phyloP scores from a whole-genome alignment of 2,113 vertebrate species.

The Danionella cerebrum region DNA sequence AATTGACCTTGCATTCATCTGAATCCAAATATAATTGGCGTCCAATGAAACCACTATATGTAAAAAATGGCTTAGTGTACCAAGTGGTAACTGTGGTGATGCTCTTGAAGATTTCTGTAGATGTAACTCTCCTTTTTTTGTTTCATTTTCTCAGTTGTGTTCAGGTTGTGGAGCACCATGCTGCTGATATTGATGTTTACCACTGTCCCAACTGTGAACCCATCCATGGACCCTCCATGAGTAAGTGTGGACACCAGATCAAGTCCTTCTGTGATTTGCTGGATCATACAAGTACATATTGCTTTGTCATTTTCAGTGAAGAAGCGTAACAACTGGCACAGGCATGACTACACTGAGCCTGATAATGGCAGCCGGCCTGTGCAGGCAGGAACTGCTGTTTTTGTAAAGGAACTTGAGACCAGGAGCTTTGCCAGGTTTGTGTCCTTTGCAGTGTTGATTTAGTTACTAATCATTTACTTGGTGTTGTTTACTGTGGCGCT shows the following conservation, averaged over 20 bases:
- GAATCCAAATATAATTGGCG: too few relatives aligned
- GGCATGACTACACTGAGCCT: slow-evolving; percentile 91
- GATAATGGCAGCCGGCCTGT: slow-evolving; percentile 82
- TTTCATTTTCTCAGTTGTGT: slow-evolving; percentile 74
- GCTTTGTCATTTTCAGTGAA: slow-evolving; percentile 72
- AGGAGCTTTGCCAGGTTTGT: slow-evolving; percentile 85
- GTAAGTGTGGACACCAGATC: slow-evolving; percentile 67
- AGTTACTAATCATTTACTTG: background rate
- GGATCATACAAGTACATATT: background rate
- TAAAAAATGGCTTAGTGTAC: too few relatives aligned
- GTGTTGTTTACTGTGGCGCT: background rate
- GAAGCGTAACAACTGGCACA: slow-evolving; percentile 91
- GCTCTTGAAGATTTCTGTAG: background rate
- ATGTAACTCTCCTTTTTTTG: background rate
- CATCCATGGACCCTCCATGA: slow-evolving; percentile 84
- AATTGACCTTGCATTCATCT: too few relatives aligned
- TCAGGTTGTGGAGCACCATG: slow-evolving; percentile 94
- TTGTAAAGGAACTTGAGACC: slow-evolving; percentile 78
- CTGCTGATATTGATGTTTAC: slow-evolving; percentile 94
- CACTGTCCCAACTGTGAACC: slow-evolving; percentile 95
- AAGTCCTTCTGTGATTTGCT: background rate
- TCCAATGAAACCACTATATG: too few relatives aligned
- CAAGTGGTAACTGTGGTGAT: background rate
- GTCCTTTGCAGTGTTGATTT: background rate
- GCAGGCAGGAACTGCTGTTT: slow-evolving; percentile 88